A percentile compares a stretch with the other conserved stretches of the same genome.
Conservation (phyloP, 2,113 vertebrate genomes). For the Rana temporaria region DNA sequence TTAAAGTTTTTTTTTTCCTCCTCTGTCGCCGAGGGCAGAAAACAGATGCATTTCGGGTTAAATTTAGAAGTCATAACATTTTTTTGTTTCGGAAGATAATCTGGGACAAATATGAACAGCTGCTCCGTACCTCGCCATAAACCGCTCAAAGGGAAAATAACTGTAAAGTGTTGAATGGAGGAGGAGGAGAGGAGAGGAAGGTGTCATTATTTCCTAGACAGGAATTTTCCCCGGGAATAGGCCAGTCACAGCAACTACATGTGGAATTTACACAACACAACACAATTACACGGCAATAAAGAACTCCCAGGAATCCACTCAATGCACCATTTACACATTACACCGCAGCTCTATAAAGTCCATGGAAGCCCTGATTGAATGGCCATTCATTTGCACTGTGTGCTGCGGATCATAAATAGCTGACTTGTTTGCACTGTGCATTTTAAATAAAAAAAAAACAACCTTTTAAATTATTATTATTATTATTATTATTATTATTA, state of each 20-base stretch:
- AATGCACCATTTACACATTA: not conserved
- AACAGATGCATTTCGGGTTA: conserved; percentile 6
- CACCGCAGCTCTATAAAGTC: no score
- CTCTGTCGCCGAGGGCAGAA: not conserved
- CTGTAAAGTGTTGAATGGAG: not conserved
- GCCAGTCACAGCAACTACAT: not conserved
- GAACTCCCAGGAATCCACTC: not conserved
- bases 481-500: no score
- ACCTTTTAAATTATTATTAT: no score
- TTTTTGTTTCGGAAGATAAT: not conserved
- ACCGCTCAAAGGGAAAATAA: no score
- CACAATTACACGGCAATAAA: not conserved
- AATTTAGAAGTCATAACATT: conserved; percentile 26
- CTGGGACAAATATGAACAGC: not conserved
- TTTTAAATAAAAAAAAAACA: no score
- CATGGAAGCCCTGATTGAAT: no score
- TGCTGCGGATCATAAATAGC: no score
- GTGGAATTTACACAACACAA: not conserved
- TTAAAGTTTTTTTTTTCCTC: not conserved
- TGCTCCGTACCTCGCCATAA: not conserved
- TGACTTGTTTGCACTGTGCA: no score
- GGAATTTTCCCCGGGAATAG: not conserved
- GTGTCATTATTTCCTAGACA: not conserved
- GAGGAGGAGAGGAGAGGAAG: no score
- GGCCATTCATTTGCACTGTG: no score